Evolutionary conservation across 2,113 vertebrate genomes (phyloP).

Genomic region (Pelvicachromis taeniatus): DNA sequence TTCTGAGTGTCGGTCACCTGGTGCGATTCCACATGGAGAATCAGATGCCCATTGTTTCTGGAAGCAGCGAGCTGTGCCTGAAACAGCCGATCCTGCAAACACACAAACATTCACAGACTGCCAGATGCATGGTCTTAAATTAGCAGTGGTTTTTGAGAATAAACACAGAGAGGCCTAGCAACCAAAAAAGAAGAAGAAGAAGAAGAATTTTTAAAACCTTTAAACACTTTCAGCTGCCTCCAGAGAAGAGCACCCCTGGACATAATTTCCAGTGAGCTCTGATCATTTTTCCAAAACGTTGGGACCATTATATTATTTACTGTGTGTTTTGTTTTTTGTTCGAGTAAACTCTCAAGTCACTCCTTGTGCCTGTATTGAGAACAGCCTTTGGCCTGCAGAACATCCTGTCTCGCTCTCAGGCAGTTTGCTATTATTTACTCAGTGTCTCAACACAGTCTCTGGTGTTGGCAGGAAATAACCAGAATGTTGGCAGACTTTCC

Average conservation of each 20-base stretch:
- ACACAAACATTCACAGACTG: constrained; percentile 36
- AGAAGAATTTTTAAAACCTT: neutral
- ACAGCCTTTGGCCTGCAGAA: constrained; percentile 3
- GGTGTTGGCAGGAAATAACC: neutral
- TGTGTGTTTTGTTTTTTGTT: neutral
- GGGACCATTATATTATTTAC: neutral
- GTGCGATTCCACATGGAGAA: constrained; percentile 92
- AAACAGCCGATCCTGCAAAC: constrained; percentile 79
- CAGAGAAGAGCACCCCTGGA: neutral
- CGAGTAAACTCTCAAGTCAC: neutral
- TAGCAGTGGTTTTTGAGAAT: neutral
- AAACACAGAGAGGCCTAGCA: neutral
- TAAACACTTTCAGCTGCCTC: neutral
- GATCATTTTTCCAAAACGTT: neutral
- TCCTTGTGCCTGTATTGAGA: neutral
- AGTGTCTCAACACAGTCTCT: constrained; percentile 23
- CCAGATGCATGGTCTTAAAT: neutral
- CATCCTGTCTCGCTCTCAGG: neutral
- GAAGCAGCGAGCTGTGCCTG: constrained; percentile 86
- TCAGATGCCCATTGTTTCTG: constrained; percentile 85
- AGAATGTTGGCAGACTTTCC: constrained; percentile 1
- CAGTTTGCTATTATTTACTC: constrained; percentile 11
- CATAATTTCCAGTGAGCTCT: neutral
- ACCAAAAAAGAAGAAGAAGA: neutral
- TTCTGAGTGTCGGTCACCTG: constrained; percentile 84